phyloP scores from a whole-genome alignment of 2,797 vertebrate species.

The Sebastes oblongus region DNA sequence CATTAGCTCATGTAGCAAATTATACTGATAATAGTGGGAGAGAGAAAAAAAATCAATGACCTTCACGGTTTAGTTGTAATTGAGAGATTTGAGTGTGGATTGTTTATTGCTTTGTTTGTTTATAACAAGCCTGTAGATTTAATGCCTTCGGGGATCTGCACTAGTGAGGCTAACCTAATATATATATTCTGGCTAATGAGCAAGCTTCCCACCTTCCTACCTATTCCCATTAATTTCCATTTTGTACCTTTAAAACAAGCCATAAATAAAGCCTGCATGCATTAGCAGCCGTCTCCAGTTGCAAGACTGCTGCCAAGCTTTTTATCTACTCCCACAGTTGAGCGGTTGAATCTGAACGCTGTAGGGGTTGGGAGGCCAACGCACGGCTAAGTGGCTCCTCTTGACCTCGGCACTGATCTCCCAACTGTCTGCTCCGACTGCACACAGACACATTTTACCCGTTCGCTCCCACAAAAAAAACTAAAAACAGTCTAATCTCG shows the following conservation, averaged over 20 bases:
- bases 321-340: constrained; percentile 68
- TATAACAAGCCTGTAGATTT: constrained; percentile 24
- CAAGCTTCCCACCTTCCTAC: constrained; percentile 49
- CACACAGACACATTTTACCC: constrained; percentile 54
- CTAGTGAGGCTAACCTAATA: constrained; percentile 49
- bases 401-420: constrained; percentile 78
- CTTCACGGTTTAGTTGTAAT: constrained; percentile 28
- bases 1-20: constrained; percentile 18
- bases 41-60: neutral
- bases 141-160: constrained; percentile 37
- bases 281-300: constrained; percentile 53
- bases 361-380: constrained; percentile 70
- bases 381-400: constrained; percentile 79
- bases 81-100: constrained; percentile 26
- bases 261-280: constrained; percentile 55
- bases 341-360: constrained; percentile 66
- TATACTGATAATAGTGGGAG: constrained; percentile 5
- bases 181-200: constrained; percentile 58
- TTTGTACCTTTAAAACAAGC: constrained; percentile 64
- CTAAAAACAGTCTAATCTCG: constrained; percentile 54
- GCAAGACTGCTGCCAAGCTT: constrained; percentile 59
- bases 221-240: constrained; percentile 59
- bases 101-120: constrained; percentile 55
- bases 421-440: constrained; percentile 68
- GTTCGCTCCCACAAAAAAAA: constrained; percentile 41